These are phyloP conservation scores for Calliscelio sp. DNA, from an alignment of 2,888 invertebrate species.

Conservation along the genomic window DNA sequence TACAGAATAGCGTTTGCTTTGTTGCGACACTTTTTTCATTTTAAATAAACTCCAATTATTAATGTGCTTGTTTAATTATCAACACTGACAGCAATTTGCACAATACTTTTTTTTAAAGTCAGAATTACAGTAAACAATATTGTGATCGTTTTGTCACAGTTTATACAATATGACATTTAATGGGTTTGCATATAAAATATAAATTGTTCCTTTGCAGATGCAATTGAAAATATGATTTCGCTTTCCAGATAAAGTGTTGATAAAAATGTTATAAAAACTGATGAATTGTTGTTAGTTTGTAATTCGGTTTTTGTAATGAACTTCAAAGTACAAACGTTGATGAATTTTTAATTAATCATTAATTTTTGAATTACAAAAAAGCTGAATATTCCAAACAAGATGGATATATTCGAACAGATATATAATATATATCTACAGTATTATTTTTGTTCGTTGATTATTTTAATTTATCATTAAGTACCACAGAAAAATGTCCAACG, in stretches of 20 bases:
- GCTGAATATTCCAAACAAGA: too few species aligned
- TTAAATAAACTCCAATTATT: conserved; percentile 48
- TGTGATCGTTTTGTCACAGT: conserved; percentile 26
- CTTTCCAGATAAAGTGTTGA: conserved; percentile 45
- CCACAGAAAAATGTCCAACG: too few species aligned
- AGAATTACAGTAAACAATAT: conserved; percentile 37
- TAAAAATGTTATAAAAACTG: conserved; percentile 40
- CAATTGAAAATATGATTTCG: conserved; percentile 54
- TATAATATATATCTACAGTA: too few species aligned
- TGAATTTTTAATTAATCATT: background rate
- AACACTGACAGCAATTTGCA: conserved; percentile 15
- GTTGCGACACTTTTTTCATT: conserved; percentile 46
- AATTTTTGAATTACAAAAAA: too few species aligned
- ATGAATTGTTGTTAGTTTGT: conserved; percentile 5
- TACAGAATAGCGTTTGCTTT: conserved; percentile 49
- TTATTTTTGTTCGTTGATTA: too few species aligned
- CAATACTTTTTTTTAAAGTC: conserved; percentile 9
- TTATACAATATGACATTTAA: conserved; percentile 41
- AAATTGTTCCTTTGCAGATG: conserved; percentile 40
- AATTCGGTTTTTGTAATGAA: conserved; percentile 10
- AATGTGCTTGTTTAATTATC: too few species aligned
- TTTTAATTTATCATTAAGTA: too few species aligned
- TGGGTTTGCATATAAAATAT: conserved; percentile 57
- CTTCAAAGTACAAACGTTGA: conserved; percentile 18
- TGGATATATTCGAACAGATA: too few species aligned